A percentile compares a stretch with the other conserved stretches of the same genome.
These are phyloP conservation scores for Tupaia tana DNA, from an alignment of 2,113 vertebrate genomes.

Conservation along the genomic window DNA sequence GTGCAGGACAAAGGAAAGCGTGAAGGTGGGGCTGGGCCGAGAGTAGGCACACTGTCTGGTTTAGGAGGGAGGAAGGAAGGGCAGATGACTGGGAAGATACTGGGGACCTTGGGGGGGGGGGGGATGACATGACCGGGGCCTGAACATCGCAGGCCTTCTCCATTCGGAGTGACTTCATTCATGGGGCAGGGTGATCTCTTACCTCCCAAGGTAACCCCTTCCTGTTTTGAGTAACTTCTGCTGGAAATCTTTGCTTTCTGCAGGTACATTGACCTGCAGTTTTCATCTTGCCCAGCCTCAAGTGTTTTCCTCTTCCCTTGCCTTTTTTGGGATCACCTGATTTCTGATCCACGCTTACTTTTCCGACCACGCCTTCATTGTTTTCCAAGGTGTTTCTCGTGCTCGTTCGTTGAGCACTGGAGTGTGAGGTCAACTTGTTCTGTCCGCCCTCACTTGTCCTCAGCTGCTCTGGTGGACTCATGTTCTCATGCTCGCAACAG, in stretches of 20 bases:
- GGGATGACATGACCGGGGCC: neutral
- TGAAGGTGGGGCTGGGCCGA: neutral
- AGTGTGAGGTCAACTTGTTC: neutral
- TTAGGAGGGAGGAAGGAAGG: neutral
- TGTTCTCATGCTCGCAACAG: neutral
- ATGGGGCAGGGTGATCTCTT: neutral
- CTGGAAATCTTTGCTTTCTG: constrained; percentile 34
- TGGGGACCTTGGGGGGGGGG: neutral
- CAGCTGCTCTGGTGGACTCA: neutral
- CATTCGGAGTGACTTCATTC: neutral
- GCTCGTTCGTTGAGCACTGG: neutral
- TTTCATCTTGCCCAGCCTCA: neutral
- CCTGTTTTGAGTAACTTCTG: constrained; percentile 26
- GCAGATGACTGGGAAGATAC: neutral
- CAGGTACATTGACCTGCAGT: neutral
- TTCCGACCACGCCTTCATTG: neutral
- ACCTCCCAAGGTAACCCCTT: constrained; percentile 15
- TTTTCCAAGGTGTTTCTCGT: constrained; percentile 43
- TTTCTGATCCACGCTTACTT: neutral
- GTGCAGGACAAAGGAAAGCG: neutral
- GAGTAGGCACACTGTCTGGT: neutral
- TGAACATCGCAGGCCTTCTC: neutral
- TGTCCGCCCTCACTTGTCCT: neutral
- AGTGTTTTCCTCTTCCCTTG: neutral
- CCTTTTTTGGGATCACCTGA: neutral